Evolutionary conservation across 2,888 invertebrate genomes (phyloP).

Genomic region (Pandemis corylana): DNA sequence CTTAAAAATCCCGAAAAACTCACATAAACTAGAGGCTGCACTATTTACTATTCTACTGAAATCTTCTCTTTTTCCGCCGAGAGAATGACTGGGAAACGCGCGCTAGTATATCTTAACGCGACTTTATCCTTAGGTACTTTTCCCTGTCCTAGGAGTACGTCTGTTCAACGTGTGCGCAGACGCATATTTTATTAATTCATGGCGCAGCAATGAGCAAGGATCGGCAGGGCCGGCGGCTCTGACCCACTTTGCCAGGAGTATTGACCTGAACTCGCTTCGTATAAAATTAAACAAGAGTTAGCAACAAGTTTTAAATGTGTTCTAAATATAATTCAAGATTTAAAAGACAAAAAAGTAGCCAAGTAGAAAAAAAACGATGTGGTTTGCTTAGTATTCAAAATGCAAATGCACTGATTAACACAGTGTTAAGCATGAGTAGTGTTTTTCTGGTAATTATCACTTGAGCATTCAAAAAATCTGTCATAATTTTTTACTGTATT

Average conservation of each 20-base stretch:
- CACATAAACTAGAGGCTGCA: no score
- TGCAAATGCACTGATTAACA: no score
- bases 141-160: neutral
- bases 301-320: slow-evolving; percentile 49
- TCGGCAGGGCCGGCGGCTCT: slow-evolving; percentile 56
- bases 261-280: slow-evolving; percentile 66
- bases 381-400: neutral
- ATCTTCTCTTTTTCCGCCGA: no score
- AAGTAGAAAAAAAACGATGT: neutral
- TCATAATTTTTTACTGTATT: no score
- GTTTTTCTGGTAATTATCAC: no score
- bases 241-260: slow-evolving; percentile 62
- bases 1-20: neutral
- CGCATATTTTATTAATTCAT: slow-evolving; percentile 36
- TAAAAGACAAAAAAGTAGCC: neutral
- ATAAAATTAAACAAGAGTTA: slow-evolving; percentile 65
- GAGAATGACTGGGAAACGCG: no score
- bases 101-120: neutral
- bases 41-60: no score
- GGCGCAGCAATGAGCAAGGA: slow-evolving; percentile 46
- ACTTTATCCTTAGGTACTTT: slow-evolving; percentile 7
- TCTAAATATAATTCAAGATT: neutral
- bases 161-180: slow-evolving; percentile 16
- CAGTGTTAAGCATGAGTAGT: no score
- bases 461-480: no score